Evolutionary conservation across 1,140 invertebrate genomes (phyloP).

Genomic region (Plodia interpunctella): DNA sequence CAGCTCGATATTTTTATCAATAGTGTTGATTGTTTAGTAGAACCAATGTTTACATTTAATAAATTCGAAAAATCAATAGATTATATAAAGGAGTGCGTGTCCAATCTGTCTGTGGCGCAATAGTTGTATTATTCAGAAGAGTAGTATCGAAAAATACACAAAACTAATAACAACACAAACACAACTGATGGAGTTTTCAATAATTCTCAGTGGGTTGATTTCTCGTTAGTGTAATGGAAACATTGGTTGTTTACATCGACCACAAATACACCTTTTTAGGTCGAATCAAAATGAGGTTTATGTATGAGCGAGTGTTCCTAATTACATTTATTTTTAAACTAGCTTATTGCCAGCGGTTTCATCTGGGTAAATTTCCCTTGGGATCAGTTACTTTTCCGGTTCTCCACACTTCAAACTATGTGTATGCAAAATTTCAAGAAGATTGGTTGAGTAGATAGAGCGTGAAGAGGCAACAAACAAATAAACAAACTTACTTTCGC

Average conservation of each 20-base stretch:
- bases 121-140: neutral
- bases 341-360: neutral
- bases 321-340: neutral
- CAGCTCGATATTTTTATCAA: too few relatives aligned
- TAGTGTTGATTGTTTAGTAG: too few relatives aligned
- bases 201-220: neutral
- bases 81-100: neutral
- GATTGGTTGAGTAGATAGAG: too few relatives aligned
- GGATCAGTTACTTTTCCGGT: too few relatives aligned
- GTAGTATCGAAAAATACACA: neutral
- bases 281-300: too few relatives aligned
- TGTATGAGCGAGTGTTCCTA: too few relatives aligned
- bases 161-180: neutral
- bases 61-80: neutral
- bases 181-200: neutral
- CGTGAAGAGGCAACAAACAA: too few relatives aligned
- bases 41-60: too few relatives aligned
- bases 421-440: too few relatives aligned
- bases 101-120: neutral
- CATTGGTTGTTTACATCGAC: neutral
- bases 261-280: neutral
- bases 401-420: too few relatives aligned
- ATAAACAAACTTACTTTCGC: too few relatives aligned
- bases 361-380: too few relatives aligned
- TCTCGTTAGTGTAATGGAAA: constrained; percentile 1